Conservation (phyloP, 2,888 invertebrate species). For the Ectemnius lituratus region DNA sequence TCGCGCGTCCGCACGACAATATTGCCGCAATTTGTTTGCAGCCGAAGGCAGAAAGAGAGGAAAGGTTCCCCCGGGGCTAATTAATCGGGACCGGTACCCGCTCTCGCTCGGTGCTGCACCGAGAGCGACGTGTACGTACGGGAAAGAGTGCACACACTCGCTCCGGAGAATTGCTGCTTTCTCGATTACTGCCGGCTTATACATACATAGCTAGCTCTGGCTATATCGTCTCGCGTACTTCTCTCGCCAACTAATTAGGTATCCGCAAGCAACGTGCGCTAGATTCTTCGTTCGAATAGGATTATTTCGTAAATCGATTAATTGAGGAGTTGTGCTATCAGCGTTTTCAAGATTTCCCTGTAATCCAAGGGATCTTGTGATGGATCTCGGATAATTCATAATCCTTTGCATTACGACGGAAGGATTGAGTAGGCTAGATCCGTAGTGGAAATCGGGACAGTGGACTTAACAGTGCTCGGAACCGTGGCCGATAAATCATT, state of each 20-base stretch:
- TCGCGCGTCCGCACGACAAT: slow-evolving; percentile 10
- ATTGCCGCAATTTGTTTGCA: slow-evolving; percentile 51
- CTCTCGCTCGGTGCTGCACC: not conserved
- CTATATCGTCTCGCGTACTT: not conserved
- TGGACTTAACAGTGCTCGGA: slow-evolving; percentile 52
- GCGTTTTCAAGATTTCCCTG: no score
- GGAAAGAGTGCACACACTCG: slow-evolving; percentile 18
- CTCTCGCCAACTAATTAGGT: slow-evolving; percentile 49
- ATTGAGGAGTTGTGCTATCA: slow-evolving; percentile 34
- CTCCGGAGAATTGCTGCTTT: slow-evolving; percentile 32
- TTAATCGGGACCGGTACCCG: slow-evolving; percentile 47
- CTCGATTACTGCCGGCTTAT: slow-evolving; percentile 24
- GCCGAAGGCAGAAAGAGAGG: slow-evolving; percentile 14
- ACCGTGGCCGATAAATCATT: slow-evolving; percentile 57
- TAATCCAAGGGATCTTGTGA: not conserved
- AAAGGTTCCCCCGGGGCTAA: slow-evolving; percentile 42
- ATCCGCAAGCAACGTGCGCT: slow-evolving; percentile 22
- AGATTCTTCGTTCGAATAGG: slow-evolving; percentile 30
- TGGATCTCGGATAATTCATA: not conserved
- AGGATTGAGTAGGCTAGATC: slow-evolving; percentile 13
- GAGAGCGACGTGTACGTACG: no score
- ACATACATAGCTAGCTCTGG: no score
- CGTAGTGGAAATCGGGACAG: slow-evolving; percentile 34
- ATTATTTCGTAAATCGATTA: slow-evolving; percentile 58
- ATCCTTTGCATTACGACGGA: not conserved